These are phyloP conservation scores for Empis stercorea DNA, from an alignment of 2,888 invertebrate genomes.

Conservation along the genomic window DNA sequence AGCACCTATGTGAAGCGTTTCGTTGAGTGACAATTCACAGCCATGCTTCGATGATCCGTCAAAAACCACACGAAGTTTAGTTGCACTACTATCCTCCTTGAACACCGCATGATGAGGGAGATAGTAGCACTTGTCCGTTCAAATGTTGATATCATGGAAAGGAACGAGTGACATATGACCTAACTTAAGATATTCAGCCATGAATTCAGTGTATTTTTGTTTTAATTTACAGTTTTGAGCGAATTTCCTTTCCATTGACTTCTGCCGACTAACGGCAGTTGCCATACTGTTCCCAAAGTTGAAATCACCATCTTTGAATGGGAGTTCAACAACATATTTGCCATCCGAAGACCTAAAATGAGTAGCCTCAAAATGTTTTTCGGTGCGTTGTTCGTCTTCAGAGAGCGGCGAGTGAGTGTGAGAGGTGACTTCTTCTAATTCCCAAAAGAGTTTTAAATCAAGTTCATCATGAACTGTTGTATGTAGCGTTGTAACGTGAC, in stretches of 20 bases:
- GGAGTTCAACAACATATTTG: constrained; percentile 7
- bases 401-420: no score
- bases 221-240: constrained; percentile 1
- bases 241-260: constrained; percentile 9
- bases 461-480: no score
- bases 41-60: constrained; percentile 5
- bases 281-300: constrained; percentile 6
- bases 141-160: constrained; percentile 3
- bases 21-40: constrained; percentile 6
- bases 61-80: constrained; percentile 12
- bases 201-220: constrained; percentile 9
- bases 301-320: constrained; percentile 6
- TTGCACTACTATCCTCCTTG: constrained; percentile 10
- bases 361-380: neutral
- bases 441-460: no score
- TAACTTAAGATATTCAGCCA: constrained; percentile 10
- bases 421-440: no score
- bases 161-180: constrained; percentile 11
- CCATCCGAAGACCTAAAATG: constrained; percentile 7
- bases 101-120: constrained; percentile 14
- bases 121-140: constrained; percentile 5
- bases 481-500: neutral
- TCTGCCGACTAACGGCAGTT: constrained; percentile 7
- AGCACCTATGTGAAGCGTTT: constrained; percentile 6
- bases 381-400: no score